Percentiles rank a stretch among this genome's conserved stretches.
phyloP scores from a whole-genome alignment of 2,113 vertebrate species.

The Stigmatopora argus region DNA sequence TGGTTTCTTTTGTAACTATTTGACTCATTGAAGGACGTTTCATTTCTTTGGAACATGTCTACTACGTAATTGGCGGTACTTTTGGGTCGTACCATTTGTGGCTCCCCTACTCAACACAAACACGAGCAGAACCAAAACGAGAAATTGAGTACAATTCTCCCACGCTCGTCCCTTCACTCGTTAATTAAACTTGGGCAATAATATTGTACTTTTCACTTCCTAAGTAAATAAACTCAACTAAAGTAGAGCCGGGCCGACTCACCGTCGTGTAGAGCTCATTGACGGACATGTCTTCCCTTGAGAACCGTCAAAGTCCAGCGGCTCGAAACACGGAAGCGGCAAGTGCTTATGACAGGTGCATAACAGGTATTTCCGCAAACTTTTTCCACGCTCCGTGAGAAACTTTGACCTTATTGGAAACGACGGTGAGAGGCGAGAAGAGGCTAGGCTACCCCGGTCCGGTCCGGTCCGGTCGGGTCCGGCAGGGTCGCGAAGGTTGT shows the following conservation, averaged over 20 bases:
- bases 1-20: too few species aligned
- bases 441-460: too few species aligned
- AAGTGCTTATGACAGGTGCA: conserved; percentile 1
- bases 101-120: neutral
- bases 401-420: neutral
- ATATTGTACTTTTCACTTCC: neutral
- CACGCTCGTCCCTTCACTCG: neutral
- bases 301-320: neutral
- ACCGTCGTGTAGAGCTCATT: conserved; percentile 73
- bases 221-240: too few species aligned
- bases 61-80: too few species aligned
- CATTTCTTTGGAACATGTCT: too few species aligned
- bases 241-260: conserved; percentile 30
- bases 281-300: conserved; percentile 63
- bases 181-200: neutral
- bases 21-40: too few species aligned
- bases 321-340: conserved; percentile 2
- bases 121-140: neutral
- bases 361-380: neutral
- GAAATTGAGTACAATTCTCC: neutral
- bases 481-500: too few species aligned
- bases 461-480: too few species aligned
- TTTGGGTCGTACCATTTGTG: too few species aligned
- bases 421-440: too few species aligned
- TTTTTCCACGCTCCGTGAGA: neutral